Evolutionary conservation across 2,888 invertebrate genomes (phyloP).

Genomic region (Harpagoxenus sublaevis): DNA sequence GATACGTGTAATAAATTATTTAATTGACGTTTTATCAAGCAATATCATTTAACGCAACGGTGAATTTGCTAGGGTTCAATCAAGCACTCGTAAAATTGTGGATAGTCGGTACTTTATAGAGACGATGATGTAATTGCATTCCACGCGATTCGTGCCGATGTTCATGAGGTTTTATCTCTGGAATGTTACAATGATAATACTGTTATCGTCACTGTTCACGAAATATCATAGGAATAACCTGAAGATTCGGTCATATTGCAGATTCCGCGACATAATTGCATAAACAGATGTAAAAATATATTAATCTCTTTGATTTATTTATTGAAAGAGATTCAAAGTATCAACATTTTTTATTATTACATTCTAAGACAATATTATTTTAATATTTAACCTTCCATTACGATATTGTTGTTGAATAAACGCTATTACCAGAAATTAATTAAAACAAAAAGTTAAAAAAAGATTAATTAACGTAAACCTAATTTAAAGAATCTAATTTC

Average conservation of each 20-base stretch:
- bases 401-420: not conserved
- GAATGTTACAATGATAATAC: slow-evolving; percentile 34
- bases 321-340: not conserved
- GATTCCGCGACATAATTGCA: not conserved
- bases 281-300: not conserved
- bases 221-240: not conserved
- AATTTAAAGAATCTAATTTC: not conserved
- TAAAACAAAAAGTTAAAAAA: not conserved
- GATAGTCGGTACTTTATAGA: slow-evolving; percentile 11
- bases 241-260: not conserved
- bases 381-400: not conserved
- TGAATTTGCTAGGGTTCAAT: slow-evolving; percentile 17
- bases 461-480: not conserved
- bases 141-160: slow-evolving; percentile 20
- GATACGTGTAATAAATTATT: not conserved
- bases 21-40: not conserved
- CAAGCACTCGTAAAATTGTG: slow-evolving; percentile 17
- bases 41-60: not conserved
- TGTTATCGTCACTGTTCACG: slow-evolving; percentile 11
- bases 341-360: not conserved
- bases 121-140: slow-evolving; percentile 48
- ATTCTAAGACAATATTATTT: not conserved
- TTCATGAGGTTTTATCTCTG: slow-evolving; percentile 22
- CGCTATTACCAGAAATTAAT: not conserved
- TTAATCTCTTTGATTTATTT: not conserved